Evolutionary conservation across 2,113 vertebrate species (phyloP), one percentile per base, ranked within the genome.

Genomic region (Psilopogon haemacephalus): DNA sequence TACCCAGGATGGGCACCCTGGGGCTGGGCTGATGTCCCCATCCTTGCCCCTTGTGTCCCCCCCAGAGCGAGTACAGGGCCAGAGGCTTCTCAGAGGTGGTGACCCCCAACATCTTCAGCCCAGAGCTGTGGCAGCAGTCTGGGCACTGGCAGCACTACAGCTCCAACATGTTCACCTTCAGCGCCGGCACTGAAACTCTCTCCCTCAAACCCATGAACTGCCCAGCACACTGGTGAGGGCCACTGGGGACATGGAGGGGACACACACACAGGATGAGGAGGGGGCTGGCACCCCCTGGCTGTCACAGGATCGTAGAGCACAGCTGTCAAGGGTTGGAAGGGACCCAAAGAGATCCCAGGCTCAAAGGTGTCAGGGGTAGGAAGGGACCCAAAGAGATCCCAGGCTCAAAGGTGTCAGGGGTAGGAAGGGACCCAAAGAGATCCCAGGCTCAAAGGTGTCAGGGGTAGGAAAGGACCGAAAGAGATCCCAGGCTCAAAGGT

Each of bases 131-230:
- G 99, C 97, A 99, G 93, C 97, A 96, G 56, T 99, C 99, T 0
- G 99, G 99, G 20, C 99, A 99, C 96, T 99, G 99, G 99, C 97
- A 99, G 70, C 99, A 99, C 93, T 99, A 99, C 91, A 97, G 97
- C 15, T 91, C 98, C 85, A 97, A 99, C 96, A 99, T 99, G 97
- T 99, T 99, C 96, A 97, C 98, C 4, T 98, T 99, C 92, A 93
- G 73, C 0, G 95, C 98, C 2, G 84, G 98, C 60, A 75, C 97
- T 0, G 97, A 98, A 92, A 98, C 89, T 5, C 98, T 98, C 6
- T 98, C 98, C 35, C 98, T 99, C 75, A 99, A 99, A 88, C 99
- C 99, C 73, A 99, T 99, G 99, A 99, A 99, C 96, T 99, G 99
- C 82, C 99, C 99, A 1, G 99, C 98, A 3, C 99, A 99, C 96